Base-by-base conservation (phyloP, 2,113 vertebrate genomes). In the Argyrosomus japonicus region DNA sequence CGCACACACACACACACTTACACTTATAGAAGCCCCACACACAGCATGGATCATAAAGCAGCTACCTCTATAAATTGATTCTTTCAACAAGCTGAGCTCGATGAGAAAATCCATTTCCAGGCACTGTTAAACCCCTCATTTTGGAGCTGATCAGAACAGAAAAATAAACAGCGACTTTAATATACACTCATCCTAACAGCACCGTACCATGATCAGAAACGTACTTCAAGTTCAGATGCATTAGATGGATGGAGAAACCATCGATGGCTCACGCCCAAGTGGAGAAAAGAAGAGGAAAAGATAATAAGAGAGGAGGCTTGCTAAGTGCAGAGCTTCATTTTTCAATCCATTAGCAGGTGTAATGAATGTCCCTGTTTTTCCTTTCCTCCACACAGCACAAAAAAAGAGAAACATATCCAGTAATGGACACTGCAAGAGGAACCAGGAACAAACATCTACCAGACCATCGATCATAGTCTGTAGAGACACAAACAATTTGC, bases 101-200 rank as follows among this genome's bases (percentile, higher is more conserved):
- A 64, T 87, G 75, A 86, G 64, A 88, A 81, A 87, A 88, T 83
- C 76, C 36, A 90, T 91, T 84, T 83, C 36, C 69, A 82, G 57
- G 80, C 64, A 32, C 48, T 4, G 70, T 85, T 82, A 82, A 73
- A 82, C 29, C 25, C 18, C 51, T 79, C 60, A 73, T 81, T 80
- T 80, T 80, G 63, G 70, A 78, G 68, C 50, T 68, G 75, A 81
- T 86, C 68, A 85, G 70, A 60, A 60, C 25, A 64, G 53, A 70
- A 81, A 73, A 76, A 84, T 68, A 71, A 83, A 77, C 74, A 48
- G 47, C 6, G 18, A 77, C 63, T 88, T 82, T 48, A 82, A 81
- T 63, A 78, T 27, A 75, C 68, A 85, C 69, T 75, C 40, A 29
- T 68, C 56, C 45, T 21, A 19, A 68, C 32, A 8, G 63, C 21